Evolutionary conservation across 2,113 vertebrate species (phyloP), one percentile per base, ranked within the genome.

Genomic region (Hippolais icterina): DNA sequence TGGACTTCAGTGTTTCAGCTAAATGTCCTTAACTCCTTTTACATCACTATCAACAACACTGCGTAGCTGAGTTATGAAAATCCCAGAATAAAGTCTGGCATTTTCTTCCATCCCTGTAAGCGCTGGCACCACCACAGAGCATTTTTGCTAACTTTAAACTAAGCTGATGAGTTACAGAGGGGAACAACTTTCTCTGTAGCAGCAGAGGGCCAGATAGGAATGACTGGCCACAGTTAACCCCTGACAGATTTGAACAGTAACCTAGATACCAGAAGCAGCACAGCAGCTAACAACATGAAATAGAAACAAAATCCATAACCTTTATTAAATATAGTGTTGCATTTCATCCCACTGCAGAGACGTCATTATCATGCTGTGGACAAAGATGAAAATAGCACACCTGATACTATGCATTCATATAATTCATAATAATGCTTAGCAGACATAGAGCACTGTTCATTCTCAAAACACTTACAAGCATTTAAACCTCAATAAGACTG

Each of bases 281-380:
- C 20, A 86, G 66, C 76, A 86, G 68, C 39, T 83, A 88, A 93
- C 82, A 76, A 87, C 31, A 39, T 10, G 53, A 89, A 94, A 95
- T 35, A 82, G 53, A 81, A 87, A 91, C 37, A 85, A 75, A 94
- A 93, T 93, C 78, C 78, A 94, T 79, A 95, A 90, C 70, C 63
- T 89, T 79, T 91, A 72, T 87, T 79, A 87, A 89, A 90, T 54
- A 86, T 16, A 87, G 79, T 16, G 23, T 83, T 87, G n/a, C 33
- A 20, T 61, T 94, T 89, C 75, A 89, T 83, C 78, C 78, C 71
- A 39, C 61, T 80, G 71, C 59, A 90, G 81, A 53, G 37, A 92
- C 1, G 3, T 72, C 87, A 77, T 15, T 69, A 85, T 16, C 4
- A 2, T 63, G 86, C 81, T 83, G 70, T 41, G 24, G 63, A 41